Base-by-base conservation (phyloP, 2,888 invertebrate species). In the Lasiommata megera region DNA sequence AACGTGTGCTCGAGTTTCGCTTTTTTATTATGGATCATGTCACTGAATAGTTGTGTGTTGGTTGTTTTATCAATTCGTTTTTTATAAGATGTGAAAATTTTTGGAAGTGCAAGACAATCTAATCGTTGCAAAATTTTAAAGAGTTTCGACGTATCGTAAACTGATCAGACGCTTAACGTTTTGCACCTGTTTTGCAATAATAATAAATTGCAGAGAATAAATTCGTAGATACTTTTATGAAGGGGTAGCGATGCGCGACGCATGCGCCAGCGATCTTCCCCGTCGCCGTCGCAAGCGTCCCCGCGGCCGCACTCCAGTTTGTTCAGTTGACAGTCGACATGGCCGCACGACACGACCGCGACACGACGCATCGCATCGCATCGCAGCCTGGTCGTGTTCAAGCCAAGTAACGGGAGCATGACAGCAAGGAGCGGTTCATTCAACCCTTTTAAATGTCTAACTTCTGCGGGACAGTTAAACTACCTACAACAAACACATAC, bases 151-250 rank as follows among this genome's bases (percentile, higher is more conserved):
- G 86, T 88, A 83, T 84, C 77, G 79, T 86, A 84, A 85, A 81
- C 73, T 83, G 82, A 82, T 74, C 83, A 85, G 82, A 84, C 77
- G 87, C 89, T 89, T 89, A 84, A 85, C 74, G 81, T 87, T 88
- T 84, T 87, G 89, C 89, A 89, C 89, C 83, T 85, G 82, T 88
- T 88, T 86, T 86, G 88, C 88, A 88, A 88, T 86, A 88, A 85
- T 79, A 84, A 83, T 80, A 82, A 84, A 71, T 82, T 78, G 84
- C 79, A 79, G 73, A 80, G 80, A 80, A 77, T 72, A 72, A 79
- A 80, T 81, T 82, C 77, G 77, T 86, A 85, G 80, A 80, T 84
- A 80, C 73, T 82, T 84, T 82, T 78, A 67, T 77, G 74, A 71
- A 65, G 60, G 66, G 60, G 53, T 61, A 53, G 56, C 44, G 51